Percentiles rank a stretch among this genome's conserved stretches.
These are phyloP conservation scores for Epinotia brunnichana DNA, from an alignment of 2,888 invertebrate species.

Conservation along the genomic window DNA sequence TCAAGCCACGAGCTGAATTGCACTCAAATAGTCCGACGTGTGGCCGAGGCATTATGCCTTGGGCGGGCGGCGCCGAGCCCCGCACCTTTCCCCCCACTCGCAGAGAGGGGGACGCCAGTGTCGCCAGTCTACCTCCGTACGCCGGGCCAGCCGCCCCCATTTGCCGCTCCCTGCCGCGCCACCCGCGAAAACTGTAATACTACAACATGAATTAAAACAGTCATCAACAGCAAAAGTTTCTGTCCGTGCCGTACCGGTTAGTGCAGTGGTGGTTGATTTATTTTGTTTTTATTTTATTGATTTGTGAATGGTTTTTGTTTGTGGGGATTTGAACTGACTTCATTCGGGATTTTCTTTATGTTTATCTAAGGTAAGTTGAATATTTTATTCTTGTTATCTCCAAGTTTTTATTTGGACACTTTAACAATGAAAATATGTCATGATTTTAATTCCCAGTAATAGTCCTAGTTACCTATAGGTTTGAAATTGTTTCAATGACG, in stretches of 20 bases:
- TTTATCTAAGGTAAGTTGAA: slow-evolving; percentile 32
- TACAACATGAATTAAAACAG: slow-evolving; percentile 53
- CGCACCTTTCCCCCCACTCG: slow-evolving; percentile 51
- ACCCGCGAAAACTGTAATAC: slow-evolving; percentile 50
- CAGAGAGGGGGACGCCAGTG: slow-evolving; percentile 66
- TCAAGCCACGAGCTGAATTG: slow-evolving; percentile 38
- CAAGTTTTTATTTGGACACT: neutral
- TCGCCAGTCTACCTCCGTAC: slow-evolving; percentile 62
- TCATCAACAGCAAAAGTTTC: slow-evolving; percentile 31
- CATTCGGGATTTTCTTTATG: slow-evolving; percentile 11
- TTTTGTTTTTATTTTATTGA: slow-evolving; percentile 11
- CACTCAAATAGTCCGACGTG: slow-evolving; percentile 42
- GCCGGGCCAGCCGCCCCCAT: slow-evolving; percentile 48
- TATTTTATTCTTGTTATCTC: neutral
- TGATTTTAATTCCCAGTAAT: neutral
- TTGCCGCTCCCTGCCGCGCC: slow-evolving; percentile 39
- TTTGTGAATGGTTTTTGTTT: slow-evolving; percentile 32
- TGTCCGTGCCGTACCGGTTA: slow-evolving; percentile 18
- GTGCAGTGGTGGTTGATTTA: slow-evolving; percentile 21
- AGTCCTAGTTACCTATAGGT: neutral
- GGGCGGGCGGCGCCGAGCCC: slow-evolving; percentile 60
- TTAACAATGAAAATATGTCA: neutral
- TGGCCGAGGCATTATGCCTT: slow-evolving; percentile 45
- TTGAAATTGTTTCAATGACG: neutral
- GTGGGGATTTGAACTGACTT: slow-evolving; percentile 32